These are phyloP conservation scores for Rhinella marina DNA, from an alignment of 2,797 vertebrate species.

Conservation along the genomic window DNA sequence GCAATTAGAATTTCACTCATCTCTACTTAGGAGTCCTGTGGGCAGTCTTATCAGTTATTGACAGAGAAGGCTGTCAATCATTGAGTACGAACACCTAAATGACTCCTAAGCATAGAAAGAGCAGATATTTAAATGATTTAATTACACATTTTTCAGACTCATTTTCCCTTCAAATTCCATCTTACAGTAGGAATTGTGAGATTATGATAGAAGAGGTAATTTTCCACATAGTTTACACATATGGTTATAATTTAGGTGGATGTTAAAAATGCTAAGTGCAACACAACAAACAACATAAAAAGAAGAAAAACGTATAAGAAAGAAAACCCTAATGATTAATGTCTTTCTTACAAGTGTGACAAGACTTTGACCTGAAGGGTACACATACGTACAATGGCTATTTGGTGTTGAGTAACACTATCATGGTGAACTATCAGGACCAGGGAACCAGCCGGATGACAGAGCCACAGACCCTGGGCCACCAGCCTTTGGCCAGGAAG, in stretches of 20 bases:
- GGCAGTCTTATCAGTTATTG: too few relatives aligned
- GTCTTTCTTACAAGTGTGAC: neutral
- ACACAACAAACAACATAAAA: conserved; percentile 8
- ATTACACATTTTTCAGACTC: too few relatives aligned
- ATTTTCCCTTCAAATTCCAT: neutral
- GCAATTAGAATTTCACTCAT: too few relatives aligned
- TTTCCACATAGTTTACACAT: neutral
- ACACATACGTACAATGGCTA: neutral
- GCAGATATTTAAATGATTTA: too few relatives aligned
- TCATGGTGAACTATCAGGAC: neutral
- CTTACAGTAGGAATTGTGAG: neutral
- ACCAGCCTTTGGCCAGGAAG: too few relatives aligned
- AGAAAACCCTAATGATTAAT: conserved; percentile 1
- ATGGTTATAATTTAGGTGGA: conserved; percentile 2
- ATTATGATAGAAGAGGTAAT: conserved; percentile 13
- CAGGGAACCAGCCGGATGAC: too few relatives aligned
- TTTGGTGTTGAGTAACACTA: neutral
- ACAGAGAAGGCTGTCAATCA: too few relatives aligned
- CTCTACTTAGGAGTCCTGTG: too few relatives aligned
- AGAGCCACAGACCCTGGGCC: too few relatives aligned
- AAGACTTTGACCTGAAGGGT: neutral
- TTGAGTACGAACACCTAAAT: too few relatives aligned
- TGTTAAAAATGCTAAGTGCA: conserved; percentile 27
- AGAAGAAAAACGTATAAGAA: neutral
- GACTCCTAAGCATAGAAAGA: too few relatives aligned